Evolutionary conservation across 2,113 vertebrate species (phyloP).

Genomic region (Pavo muticus): DNA sequence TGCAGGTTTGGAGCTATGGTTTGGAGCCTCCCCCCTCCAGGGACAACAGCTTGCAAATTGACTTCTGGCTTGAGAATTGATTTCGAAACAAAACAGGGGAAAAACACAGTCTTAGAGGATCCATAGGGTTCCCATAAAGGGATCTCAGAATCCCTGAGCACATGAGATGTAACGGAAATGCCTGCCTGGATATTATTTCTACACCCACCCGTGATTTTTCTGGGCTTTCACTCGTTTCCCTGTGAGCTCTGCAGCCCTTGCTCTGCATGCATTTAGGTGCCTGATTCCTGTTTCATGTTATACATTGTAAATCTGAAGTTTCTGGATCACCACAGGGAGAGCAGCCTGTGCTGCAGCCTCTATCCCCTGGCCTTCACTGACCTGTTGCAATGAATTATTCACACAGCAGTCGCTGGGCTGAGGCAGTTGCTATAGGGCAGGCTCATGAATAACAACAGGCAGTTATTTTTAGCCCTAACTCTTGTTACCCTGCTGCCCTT

Average conservation of each 20-base stretch:
- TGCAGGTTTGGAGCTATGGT: background rate
- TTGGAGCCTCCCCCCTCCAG: background rate
- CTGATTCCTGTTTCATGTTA: background rate
- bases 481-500: slow-evolving; percentile 15
- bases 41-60: background rate
- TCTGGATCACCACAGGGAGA: background rate
- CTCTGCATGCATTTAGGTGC: background rate
- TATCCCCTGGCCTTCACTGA: background rate
- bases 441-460: background rate
- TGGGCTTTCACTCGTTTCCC: background rate
- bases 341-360: too few species aligned
- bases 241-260: accelerated
- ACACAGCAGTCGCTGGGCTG: background rate
- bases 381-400: slow-evolving; percentile 42
- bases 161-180: background rate
- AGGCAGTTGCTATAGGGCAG: background rate
- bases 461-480: slow-evolving; percentile 62
- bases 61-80: background rate
- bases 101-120: background rate
- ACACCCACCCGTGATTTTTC: background rate
- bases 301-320: background rate
- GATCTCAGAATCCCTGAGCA: background rate
- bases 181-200: background rate
- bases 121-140: background rate
- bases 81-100: background rate